Conservation (phyloP, 1,140 invertebrate species). For the Drosophila asahinai region DNA sequence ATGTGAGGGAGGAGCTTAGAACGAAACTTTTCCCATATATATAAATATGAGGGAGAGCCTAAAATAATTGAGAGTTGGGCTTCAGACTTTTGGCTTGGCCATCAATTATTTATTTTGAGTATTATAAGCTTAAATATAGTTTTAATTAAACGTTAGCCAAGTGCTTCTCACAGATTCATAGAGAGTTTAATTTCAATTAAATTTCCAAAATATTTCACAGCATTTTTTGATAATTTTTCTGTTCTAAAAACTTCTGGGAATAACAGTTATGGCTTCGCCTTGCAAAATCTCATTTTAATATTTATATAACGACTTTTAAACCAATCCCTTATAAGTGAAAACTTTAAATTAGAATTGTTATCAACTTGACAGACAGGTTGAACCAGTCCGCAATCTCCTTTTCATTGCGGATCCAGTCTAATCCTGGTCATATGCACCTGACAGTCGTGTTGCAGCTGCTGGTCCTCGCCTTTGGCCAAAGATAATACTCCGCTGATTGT, state of each 20-base stretch:
- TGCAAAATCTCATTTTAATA: background rate
- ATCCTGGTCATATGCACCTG: constrained; percentile 10
- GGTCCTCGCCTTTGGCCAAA: constrained; percentile 4
- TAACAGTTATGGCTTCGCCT: no score
- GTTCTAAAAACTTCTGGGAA: no score
- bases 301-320: background rate
- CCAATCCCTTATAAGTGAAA: background rate
- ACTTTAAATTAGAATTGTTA: constrained; percentile 40
- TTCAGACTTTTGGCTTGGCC: background rate
- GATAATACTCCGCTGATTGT: constrained; percentile 48
- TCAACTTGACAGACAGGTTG: constrained; percentile 4
- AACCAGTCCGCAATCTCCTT: background rate
- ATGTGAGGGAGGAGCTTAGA: constrained; percentile 13
- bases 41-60: constrained; percentile 1
- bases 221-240: no score
- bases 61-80: background rate
- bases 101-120: no score
- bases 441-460: constrained; percentile 10
- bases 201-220: no score
- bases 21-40: constrained; percentile 23
- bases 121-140: constrained; percentile 19
- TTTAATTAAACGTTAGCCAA: constrained; percentile 22
- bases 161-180: background rate
- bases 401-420: background rate
- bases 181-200: background rate